Conservation (phyloP, 2,113 vertebrate species). For the Leptobrachium ailaonicum region DNA sequence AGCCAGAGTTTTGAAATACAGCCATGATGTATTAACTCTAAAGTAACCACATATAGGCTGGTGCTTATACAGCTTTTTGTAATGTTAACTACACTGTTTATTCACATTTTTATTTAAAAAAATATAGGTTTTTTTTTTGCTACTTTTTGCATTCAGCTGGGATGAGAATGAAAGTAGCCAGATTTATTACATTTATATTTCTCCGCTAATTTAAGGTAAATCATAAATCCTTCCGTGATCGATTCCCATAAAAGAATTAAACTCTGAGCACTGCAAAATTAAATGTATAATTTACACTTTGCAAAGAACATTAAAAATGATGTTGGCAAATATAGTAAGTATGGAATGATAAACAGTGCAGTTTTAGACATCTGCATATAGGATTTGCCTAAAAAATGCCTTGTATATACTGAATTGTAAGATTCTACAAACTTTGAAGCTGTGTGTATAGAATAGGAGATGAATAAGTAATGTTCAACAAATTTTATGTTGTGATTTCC, state of each 20-base stretch:
- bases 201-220: conserved; percentile 65
- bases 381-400: conserved; percentile 42
- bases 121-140: neutral
- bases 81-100: no score
- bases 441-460: neutral
- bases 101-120: neutral
- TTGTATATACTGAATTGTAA: neutral
- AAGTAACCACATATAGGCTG: conserved; percentile 13
- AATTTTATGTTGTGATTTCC: neutral
- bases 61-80: neutral
- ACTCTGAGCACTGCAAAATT: conserved; percentile 65
- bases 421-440: neutral
- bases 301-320: conserved; percentile 61
- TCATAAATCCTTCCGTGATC: conserved; percentile 64
- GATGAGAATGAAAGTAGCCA: neutral
- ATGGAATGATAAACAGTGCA: conserved; percentile 53
- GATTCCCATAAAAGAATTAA: conserved; percentile 66
- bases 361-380: conserved; percentile 53
- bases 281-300: conserved; percentile 63
- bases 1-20: conserved; percentile 36
- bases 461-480: neutral
- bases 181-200: conserved; percentile 67
- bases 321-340: conserved; percentile 58
- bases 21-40: conserved; percentile 11
- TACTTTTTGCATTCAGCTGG: neutral